A percentile compares a stretch with the other conserved stretches of the same genome.
phyloP scores from a whole-genome alignment of 92 coral and sea anemone genomes.

The Epizoanthus rinbou region DNA sequence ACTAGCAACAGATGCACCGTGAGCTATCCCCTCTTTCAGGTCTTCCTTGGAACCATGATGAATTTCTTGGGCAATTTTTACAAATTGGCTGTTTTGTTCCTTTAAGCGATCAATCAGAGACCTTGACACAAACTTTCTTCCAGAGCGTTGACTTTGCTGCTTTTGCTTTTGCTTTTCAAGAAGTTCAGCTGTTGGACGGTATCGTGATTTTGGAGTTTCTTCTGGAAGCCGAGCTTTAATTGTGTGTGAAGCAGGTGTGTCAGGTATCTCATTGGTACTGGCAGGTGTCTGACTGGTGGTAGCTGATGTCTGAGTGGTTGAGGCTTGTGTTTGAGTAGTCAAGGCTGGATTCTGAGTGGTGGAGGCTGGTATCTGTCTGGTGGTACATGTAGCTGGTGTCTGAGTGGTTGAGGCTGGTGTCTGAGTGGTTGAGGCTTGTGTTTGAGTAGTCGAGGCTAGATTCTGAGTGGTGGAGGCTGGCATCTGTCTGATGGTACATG shows the following conservation, averaged over 20 bases:
- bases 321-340: neutral
- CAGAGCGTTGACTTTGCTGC: constrained; percentile 11
- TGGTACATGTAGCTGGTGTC: neutral
- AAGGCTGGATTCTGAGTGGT: neutral
- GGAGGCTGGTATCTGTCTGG: neutral
- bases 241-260: too few relatives aligned
- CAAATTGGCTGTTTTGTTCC: constrained; percentile 14
- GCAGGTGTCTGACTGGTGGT: neutral
- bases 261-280: neutral
- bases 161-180: neutral
- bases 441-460: neutral
- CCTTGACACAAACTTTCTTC: constrained; percentile 23
- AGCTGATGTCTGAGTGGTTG: too few relatives aligned
- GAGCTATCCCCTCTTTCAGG: neutral
- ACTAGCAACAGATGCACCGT: too few relatives aligned
- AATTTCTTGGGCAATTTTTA: constrained; percentile 9
- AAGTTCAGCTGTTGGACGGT: too few relatives aligned
- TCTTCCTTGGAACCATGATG: constrained; percentile 41
- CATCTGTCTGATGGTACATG: too few relatives aligned
- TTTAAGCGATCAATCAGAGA: constrained; percentile 21
- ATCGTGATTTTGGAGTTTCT: too few relatives aligned
- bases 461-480: neutral
- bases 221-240: too few relatives aligned
- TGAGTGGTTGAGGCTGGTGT: neutral
- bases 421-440: neutral